Percentiles rank a stretch among this genome's conserved stretches.
Evolutionary conservation across 2,888 invertebrate species (phyloP).

Genomic region (Meghimatium bilineatum): DNA sequence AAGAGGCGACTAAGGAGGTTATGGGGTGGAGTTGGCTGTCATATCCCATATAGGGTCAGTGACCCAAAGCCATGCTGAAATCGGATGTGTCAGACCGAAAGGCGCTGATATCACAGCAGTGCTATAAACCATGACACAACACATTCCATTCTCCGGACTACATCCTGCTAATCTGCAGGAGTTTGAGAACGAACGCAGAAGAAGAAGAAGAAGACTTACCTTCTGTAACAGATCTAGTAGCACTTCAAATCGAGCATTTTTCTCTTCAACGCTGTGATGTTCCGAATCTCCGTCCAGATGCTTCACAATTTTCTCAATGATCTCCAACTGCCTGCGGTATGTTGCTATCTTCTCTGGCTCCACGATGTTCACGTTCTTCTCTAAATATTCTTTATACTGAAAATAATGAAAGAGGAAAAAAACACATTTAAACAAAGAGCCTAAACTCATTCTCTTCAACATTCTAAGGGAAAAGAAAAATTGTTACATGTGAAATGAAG

Average conservation of each 20-base stretch:
- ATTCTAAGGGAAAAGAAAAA: no score
- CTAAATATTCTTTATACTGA: conserved; percentile 40
- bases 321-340: conserved; percentile 40
- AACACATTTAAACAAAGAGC: no score
- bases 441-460: no score
- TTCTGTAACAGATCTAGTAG: conserved; percentile 41
- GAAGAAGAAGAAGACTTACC: conserved; percentile 4
- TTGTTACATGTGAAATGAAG: no score
- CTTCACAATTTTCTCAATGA: conserved; percentile 41
- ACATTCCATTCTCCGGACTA: no score
- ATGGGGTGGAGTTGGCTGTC: no score
- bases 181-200: background rate
- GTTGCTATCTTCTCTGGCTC: conserved; percentile 21
- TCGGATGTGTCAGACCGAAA: no score
- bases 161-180: background rate
- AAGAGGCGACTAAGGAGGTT: background rate
- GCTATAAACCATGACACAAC: no score
- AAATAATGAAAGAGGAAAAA: background rate
- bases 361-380: conserved; percentile 11
- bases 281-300: conserved; percentile 44
- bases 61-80: no score
- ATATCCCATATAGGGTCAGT: no score
- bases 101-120: no score
- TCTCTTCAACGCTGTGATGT: conserved; percentile 39
- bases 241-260: conserved; percentile 46